Evolutionary conservation across 2,888 invertebrate species (phyloP), one percentile per base, ranked within the genome.

Genomic region (Drosophila phalerata): DNA sequence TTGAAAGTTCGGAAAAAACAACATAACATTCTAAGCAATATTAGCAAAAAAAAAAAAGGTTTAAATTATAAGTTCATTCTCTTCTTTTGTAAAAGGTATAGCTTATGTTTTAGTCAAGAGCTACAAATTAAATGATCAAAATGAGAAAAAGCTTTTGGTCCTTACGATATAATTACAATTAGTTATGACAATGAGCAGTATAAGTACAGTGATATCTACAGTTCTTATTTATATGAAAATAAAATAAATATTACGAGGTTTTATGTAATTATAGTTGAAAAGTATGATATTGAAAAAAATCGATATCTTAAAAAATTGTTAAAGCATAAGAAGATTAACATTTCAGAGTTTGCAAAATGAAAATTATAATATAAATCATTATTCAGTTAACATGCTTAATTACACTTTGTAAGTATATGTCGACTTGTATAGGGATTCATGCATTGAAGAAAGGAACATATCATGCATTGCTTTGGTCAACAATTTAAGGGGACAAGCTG

Each of bases 361-460:
- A 22, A 10, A 8, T 28, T 9, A 28, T 28, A 28, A 40, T 17
- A 11, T 2, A 28, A 17, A 2, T 28, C 2, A 19, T 15, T 9
- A 11, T 38, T n/a, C n/a, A 9, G 10, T 38, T 11, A 40, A 19
- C 32, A 56, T 56, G 32, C 55, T 1, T 25, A 40, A 17, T 32
- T n/a, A 5, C n/a, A 43, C 10, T 11, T 6, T 30, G 3, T 22
- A 43, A 25, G 15, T n/a, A 13, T 43, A 6, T 43, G 5, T 19
- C 13, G n/a, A 37, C n/a, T 37, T 37, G 15, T 5, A 43, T 47
- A 15, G 30, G 10, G 3, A 22, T 43, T 43, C 22, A 43, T 32
- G 43, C 42, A 53, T 17, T 17, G 4, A 19, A 9, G 19, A 34
- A 55, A 55, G 42, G 10, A 34, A 22, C 19, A 32, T 32, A 55